phyloP scores from a whole-genome alignment of 1,140 invertebrate species.

The Laodelphax striatellus region DNA sequence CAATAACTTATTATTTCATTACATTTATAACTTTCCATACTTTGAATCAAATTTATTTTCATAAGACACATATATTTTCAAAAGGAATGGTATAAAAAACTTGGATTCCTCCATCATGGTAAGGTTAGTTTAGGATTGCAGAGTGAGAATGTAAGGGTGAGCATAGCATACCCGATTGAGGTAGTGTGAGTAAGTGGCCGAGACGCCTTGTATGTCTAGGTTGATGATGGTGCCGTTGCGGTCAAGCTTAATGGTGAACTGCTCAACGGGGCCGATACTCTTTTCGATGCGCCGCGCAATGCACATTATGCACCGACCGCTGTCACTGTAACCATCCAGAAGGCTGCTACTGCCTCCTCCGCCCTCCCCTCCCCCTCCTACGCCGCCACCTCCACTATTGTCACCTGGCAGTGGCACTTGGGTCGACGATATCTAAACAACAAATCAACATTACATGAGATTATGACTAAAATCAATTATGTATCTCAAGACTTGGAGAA shows the following conservation, averaged over 20 bases:
- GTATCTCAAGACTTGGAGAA: too few relatives aligned
- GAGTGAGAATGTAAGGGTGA: too few relatives aligned
- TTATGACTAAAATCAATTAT: too few relatives aligned
- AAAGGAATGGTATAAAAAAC: too few relatives aligned
- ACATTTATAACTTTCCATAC: too few relatives aligned
- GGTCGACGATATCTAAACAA: constrained; percentile 43
- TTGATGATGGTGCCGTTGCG: constrained; percentile 68
- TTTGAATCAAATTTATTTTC: too few relatives aligned
- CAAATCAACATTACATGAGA: too few relatives aligned
- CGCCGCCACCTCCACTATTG: constrained; percentile 26
- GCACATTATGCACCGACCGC: constrained; percentile 59
- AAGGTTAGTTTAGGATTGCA: too few relatives aligned
- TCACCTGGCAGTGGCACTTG: constrained; percentile 36
- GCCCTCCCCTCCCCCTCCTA: constrained; percentile 36
- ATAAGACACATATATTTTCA: too few relatives aligned
- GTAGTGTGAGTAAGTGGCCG: constrained; percentile 47
- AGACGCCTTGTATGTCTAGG: constrained; percentile 59
- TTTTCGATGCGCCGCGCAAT: constrained; percentile 79
- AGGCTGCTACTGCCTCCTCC: constrained; percentile 27
- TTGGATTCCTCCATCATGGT: too few relatives aligned
- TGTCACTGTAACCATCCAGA: constrained; percentile 33
- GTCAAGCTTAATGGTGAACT: constrained; percentile 88
- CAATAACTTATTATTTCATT: too few relatives aligned
- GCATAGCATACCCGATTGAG: constrained; percentile 55
- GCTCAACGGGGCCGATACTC: constrained; percentile 58